phyloP scores from a whole-genome alignment of 2,113 vertebrate genomes.

The Dunckerocampus dactyliophorus region DNA sequence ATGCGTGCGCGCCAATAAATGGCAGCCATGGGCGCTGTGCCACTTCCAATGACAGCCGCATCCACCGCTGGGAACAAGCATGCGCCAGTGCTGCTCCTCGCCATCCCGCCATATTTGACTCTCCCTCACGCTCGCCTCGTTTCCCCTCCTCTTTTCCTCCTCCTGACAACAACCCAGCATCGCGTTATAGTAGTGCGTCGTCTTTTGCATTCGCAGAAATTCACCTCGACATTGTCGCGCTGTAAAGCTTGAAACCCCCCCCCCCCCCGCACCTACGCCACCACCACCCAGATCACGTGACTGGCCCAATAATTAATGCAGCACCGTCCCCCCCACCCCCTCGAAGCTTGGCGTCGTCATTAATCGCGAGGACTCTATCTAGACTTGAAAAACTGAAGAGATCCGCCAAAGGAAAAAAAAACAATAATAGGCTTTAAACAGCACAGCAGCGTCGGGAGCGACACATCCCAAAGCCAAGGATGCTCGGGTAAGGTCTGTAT shows the following conservation, averaged over 20 bases:
- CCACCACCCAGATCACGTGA: constrained; percentile 90
- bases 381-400: constrained; percentile 99
- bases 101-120: constrained; percentile 82
- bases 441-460: constrained; percentile 74
- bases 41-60: constrained; percentile 78
- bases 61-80: constrained; percentile 56
- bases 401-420: constrained; percentile 82
- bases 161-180: not conserved
- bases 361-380: constrained; percentile 99
- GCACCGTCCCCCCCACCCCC: constrained; percentile 88
- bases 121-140: constrained; percentile 26
- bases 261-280: constrained; percentile 69
- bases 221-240: constrained; percentile 65
- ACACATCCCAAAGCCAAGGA: constrained; percentile 80
- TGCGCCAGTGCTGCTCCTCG: constrained; percentile 44
- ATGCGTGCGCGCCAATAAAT: constrained; percentile 75
- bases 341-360: constrained; percentile 99
- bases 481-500: constrained; percentile 90
- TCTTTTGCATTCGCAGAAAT: constrained; percentile 54
- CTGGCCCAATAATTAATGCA: constrained; percentile 99
- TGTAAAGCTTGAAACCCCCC: constrained; percentile 65
- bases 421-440: constrained; percentile 85
- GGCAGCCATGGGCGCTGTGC: constrained; percentile 73
- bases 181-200: not conserved
- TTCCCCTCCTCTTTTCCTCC: not conserved